phyloP scores from a whole-genome alignment of 2,113 vertebrate species.

The Tiliqua scincoides region DNA sequence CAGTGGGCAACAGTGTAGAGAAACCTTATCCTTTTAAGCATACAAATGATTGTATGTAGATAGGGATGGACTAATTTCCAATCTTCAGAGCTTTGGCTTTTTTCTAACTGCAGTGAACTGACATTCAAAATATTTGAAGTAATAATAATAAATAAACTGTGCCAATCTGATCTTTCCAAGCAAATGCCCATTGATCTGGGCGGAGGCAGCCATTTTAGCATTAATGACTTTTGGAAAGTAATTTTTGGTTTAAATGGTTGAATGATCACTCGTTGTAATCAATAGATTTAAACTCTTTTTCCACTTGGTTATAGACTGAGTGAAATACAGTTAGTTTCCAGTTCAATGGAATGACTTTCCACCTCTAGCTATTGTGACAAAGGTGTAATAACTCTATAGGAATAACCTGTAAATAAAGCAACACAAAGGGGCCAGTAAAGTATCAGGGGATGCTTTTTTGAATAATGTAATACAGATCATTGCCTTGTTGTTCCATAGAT shows the following conservation, averaged over 20 bases:
- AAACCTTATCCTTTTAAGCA: neutral
- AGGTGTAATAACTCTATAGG: neutral
- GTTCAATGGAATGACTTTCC: slow-evolving; percentile 6
- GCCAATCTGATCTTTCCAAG: neutral
- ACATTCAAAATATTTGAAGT: neutral
- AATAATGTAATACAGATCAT: neutral
- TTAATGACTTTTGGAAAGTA: neutral
- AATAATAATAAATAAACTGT: slow-evolving; percentile 9
- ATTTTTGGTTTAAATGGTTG: neutral
- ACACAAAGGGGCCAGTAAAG: neutral
- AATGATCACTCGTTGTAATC: neutral
- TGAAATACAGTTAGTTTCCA: neutral
- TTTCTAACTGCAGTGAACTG: slow-evolving; percentile 7
- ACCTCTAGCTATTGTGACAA: neutral
- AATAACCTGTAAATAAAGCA: neutral
- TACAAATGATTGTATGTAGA: neutral
- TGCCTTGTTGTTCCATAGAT: neutral
- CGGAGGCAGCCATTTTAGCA: neutral
- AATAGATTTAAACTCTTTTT: neutral
- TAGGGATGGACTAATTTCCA: neutral
- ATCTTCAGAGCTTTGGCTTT: neutral
- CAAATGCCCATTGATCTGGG: neutral
- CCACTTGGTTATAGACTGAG: neutral
- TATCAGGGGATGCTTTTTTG: neutral
- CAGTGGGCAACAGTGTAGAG: neutral